Conservation (phyloP, 2,113 vertebrate genomes). For the Phoxinus phoxinus region DNA sequence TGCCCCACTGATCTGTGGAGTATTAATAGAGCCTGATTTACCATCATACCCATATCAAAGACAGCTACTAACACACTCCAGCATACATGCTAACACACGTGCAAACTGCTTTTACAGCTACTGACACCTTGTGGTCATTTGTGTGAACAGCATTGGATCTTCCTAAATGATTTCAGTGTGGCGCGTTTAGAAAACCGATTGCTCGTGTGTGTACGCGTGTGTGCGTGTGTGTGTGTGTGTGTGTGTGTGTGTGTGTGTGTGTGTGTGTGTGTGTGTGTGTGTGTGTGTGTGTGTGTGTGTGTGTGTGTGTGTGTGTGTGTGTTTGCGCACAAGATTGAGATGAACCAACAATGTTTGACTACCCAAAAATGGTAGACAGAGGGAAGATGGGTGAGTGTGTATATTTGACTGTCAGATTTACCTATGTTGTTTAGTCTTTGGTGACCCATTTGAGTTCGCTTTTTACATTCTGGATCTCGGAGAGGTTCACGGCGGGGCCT, state of each 20-base stretch:
- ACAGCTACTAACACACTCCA: slow-evolving; percentile 31
- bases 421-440: slow-evolving; percentile 70
- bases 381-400: neutral
- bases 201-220: neutral
- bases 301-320: too few relatives aligned
- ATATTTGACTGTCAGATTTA: slow-evolving; percentile 39
- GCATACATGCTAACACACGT: slow-evolving; percentile 37
- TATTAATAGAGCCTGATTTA: slow-evolving; percentile 59
- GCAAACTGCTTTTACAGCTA: slow-evolving; percentile 38
- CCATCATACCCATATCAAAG: slow-evolving; percentile 34
- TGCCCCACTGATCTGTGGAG: slow-evolving; percentile 42
- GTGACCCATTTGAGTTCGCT: slow-evolving; percentile 87
- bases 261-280: too few relatives aligned
- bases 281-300: too few relatives aligned
- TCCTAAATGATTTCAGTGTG: neutral
- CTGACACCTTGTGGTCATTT: slow-evolving; percentile 66
- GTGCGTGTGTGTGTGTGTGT: too few relatives aligned
- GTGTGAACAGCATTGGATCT: slow-evolving; percentile 38
- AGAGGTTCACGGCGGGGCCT: slow-evolving; percentile 90
- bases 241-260: too few relatives aligned
- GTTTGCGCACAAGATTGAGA: neutral
- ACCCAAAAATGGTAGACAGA: neutral
- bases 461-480: slow-evolving; percentile 95
- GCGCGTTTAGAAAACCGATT: neutral
- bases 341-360: neutral